Conservation (phyloP, 2,888 invertebrate genomes). For the Archips crataeganus region DNA sequence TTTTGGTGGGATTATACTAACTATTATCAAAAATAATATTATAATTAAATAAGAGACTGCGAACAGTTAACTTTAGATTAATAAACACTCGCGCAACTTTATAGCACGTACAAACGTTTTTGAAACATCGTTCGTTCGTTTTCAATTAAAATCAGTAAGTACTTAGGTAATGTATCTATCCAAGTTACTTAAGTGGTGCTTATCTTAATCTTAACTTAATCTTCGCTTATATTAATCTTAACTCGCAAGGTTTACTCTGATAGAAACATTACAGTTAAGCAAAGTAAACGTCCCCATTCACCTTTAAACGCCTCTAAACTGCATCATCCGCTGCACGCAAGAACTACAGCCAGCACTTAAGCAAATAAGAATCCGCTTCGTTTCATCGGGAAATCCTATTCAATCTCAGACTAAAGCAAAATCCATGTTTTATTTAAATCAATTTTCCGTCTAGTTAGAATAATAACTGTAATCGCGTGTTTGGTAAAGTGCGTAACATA, state of each 20-base stretch:
- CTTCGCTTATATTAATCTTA: neutral
- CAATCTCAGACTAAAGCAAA: slow-evolving; percentile 17
- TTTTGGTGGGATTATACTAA: too few relatives aligned
- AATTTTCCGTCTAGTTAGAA: slow-evolving; percentile 25
- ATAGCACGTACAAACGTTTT: too few relatives aligned
- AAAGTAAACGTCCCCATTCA: neutral
- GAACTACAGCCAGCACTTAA: neutral
- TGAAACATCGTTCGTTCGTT: too few relatives aligned
- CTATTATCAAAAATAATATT: too few relatives aligned
- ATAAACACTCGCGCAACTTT: too few relatives aligned
- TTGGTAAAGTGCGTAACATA: slow-evolving; percentile 8
- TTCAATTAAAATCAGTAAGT: too few relatives aligned
- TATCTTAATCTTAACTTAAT: neutral
- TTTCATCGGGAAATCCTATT: slow-evolving; percentile 14
- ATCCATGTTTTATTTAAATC: slow-evolving; percentile 37
- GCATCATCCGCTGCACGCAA: slow-evolving; percentile 17
- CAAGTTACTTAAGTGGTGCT: too few relatives aligned
- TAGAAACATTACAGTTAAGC: slow-evolving; percentile 2
- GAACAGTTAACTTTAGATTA: too few relatives aligned
- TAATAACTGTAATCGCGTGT: slow-evolving; percentile 20
- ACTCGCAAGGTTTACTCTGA: slow-evolving; percentile 3
- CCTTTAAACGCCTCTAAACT: slow-evolving; percentile 4
- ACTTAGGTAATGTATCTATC: too few relatives aligned
- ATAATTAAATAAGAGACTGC: too few relatives aligned
- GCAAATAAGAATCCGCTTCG: neutral